Base-by-base conservation (phyloP, 1,140 invertebrate species). In the Paralvinella palmiformis region DNA sequence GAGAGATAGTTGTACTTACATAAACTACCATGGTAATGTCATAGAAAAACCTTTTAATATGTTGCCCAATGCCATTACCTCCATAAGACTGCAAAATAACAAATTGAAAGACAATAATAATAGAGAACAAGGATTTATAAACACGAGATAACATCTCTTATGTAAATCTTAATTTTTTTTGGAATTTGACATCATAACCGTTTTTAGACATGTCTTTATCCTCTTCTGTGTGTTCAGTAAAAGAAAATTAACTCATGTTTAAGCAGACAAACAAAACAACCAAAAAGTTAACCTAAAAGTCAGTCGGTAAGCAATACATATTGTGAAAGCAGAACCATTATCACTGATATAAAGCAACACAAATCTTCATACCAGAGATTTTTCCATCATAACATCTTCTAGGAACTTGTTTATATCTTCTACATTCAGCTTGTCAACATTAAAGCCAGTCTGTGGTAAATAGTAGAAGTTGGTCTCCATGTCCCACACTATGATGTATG, bases 1-100 rank as follows among this genome's bases (percentile, higher is more conserved):
- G 44, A 24, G 2, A 48, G 27, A 22, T 5, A 6, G 61, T 29
- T n/a, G n/a, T 5, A 75, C 73, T 75, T 69, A 79, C 76, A 62
- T 76, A 50, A 44, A 79, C 68, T 33, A 72, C 75, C 5, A 71
- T 68, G 24, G 73, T 53, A 48, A 79, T 61, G 64, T 79, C 77
- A 69, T 70, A 77, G 33, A 73, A 65, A n/a, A 77, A 24, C 59
- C 75, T 64, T 37, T 74, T 74, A 1, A 77, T 22, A 33, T 73
- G 68, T 65, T 73, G 72, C 10, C 75, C 65, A 63, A 76, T 73
- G 15, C 77, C 74, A 55, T 73, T 77, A 6, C 77, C 77, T 62
- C 77, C 77, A 45, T 68, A 63, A 2, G 75, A 70, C 75, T 79
- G 52, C 37, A 66, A 60, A 22, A 24, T 33, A 37, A 31, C 27